Conservation (phyloP, 1,140 invertebrate genomes). For the Oppia nitens region DNA sequence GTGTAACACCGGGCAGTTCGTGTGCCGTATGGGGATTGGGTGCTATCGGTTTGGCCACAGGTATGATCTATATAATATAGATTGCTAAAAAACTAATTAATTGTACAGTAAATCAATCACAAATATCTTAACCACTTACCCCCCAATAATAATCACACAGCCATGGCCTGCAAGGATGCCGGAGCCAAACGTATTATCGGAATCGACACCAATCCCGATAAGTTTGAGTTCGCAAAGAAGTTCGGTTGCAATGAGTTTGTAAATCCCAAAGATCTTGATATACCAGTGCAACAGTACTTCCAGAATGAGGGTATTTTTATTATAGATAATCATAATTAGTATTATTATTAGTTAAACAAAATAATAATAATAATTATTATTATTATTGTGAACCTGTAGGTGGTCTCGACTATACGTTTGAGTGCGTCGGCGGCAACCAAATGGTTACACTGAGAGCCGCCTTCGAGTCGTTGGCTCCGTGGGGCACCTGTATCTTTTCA, state of each 20-base stretch:
- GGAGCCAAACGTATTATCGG: conserved; percentile 85
- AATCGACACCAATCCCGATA: conserved; percentile 73
- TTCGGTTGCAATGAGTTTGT: conserved; percentile 83
- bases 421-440: neutral
- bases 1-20: conserved; percentile 43
- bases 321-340: too few species aligned
- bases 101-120: too few species aligned
- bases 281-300: neutral
- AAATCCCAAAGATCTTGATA: conserved; percentile 48
- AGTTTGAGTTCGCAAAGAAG: conserved; percentile 65
- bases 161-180: conserved; percentile 75
- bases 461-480: conserved; percentile 34
- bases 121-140: too few species aligned
- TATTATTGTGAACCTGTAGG: too few species aligned
- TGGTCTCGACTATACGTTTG: neutral
- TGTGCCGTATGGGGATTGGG: conserved; percentile 78
- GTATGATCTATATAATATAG: too few species aligned
- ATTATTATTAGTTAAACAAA: neutral
- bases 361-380: neutral
- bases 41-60: conserved; percentile 78
- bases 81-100: too few species aligned
- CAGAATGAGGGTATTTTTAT: neutral
- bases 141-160: too few species aligned
- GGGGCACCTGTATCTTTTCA: conserved; percentile 40
- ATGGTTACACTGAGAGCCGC: neutral